Base-by-base conservation (phyloP, 1,140 invertebrate genomes). In the Gonioctena quinquepunctata region DNA sequence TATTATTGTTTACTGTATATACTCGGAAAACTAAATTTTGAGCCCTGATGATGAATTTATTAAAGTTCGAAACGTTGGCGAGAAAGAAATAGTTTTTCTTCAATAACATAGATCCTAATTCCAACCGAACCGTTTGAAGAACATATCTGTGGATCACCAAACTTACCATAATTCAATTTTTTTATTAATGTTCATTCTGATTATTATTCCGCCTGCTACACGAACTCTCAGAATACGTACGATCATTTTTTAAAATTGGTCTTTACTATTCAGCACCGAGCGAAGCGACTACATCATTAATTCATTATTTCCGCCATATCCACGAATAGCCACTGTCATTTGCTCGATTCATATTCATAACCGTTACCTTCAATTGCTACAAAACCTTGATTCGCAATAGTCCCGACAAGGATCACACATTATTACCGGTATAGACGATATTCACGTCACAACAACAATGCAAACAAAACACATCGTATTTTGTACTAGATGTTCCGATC, bases 271-370 rank as follows among this genome's bases (percentile, higher is more conserved):
- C 52, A 11, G 6, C 7, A 23, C 52, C n/a, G 18, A 54, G 18
- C 52, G 19, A 42, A 42, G 33, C 33, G 13, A 42, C 33, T 54
- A 19, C 52, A 54, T 54, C 52, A 54, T 54, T 54, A 54, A 54
- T 54, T 54, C 52, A 23, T 54, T 23, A 54, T 54, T 54, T 54
- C 52, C 52, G 52, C 22, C 19, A 54, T 54, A 54, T 54, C 22
- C 52, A 16, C 52, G 13, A 54, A 8, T 54, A 54, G n/a, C 18
- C 22, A 21, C 18, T 54, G 52, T 18, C 52, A 54, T 21, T 54
- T 54, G 22, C 22, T 54, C 22, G 11, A 54, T 54, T 54, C 22
- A 54, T 54, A 54, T 54, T 54, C 52, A 54, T 23, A 23, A 23
- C 19, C 52, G 22, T 54, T 54, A 23, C 52, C 52, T 54, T 54